Evolutionary conservation across 2,888 invertebrate genomes (phyloP), one percentile per base, ranked within the genome.

Genomic region (Hirtodrosophila confusa): DNA sequence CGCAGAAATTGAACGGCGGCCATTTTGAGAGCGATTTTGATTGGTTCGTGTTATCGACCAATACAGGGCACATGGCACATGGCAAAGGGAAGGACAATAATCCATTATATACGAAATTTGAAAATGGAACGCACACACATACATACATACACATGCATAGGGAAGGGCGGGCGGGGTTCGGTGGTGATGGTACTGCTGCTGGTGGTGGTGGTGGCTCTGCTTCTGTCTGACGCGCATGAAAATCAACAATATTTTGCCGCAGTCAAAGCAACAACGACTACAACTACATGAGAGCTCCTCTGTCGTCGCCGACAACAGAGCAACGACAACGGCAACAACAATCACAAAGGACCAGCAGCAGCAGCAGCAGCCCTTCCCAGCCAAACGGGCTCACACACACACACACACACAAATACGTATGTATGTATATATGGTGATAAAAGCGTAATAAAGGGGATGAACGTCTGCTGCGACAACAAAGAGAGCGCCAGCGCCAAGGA

Each of bases 1-100:
- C 55, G 41, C 75, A 69, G 57, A 71, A 83, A 88, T 89, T 75
- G 78, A 89, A 86, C 58, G 82, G 87, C 91, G 90, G 91, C 91
- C 91, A 91, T 91, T 90, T 91, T 91, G 91, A 90, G 89, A 89
- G 88, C 82, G 88, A 73, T 91, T 91, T 89, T 90, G 90, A 91
- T 91, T 91, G 91, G 91, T 91, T 89, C 90, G 88, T 89, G 88
- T 85, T 90, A 90, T 91, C 91, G 91, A 91, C 91, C 91, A 91
- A 91, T 91, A 90, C 91, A 89, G 50, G 60, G 56, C 63, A 60
- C 56, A 68, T 43, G 47, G 62, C 55, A 56, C 64, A 56, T 53
- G 87, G 80, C 80, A 86, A 88, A 80, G 75, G 84, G 77, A 82
- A 82, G 67, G 77, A 78, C 75, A 78, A 69, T 90, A 88, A 89